Conservation (phyloP, 2,113 vertebrate species). For the Nothocercus nigrocapillus region DNA sequence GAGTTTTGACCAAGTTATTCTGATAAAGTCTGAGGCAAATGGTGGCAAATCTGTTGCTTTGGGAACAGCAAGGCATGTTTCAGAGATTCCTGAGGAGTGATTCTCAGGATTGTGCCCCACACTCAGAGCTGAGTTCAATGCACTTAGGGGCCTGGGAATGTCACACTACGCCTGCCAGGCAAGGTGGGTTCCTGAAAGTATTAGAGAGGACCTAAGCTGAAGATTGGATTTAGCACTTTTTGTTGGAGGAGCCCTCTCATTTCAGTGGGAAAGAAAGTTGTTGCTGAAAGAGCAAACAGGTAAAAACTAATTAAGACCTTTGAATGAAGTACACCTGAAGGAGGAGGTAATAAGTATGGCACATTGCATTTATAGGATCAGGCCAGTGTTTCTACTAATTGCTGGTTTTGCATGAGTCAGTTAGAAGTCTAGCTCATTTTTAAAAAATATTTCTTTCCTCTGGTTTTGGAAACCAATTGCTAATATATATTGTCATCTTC, state of each 20-base stretch:
- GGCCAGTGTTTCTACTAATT: background rate
- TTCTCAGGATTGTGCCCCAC: constrained; percentile 48
- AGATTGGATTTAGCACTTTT: constrained; percentile 15
- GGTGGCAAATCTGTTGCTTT: constrained; percentile 31
- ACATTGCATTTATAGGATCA: background rate
- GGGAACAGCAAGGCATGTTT: constrained; percentile 47
- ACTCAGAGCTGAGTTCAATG: constrained; percentile 58
- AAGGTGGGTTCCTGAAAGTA: constrained; percentile 45
- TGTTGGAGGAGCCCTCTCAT: background rate
- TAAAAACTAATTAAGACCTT: constrained; percentile 54
- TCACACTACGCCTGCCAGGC: constrained; percentile 12
- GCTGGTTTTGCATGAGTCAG: background rate
- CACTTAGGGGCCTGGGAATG: constrained; percentile 45
- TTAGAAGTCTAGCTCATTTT: background rate
- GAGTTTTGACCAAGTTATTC: constrained; percentile 42
- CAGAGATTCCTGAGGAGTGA: constrained; percentile 54
- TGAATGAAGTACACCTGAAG: constrained; percentile 19
- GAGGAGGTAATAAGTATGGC: background rate
- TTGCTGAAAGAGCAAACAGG: constrained; percentile 29
- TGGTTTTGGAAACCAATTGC: background rate
- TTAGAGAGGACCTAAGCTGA: constrained; percentile 22
- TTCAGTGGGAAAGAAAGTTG: constrained; percentile 9
- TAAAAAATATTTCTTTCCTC: background rate
- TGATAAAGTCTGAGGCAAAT: constrained; percentile 55
- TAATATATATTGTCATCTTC: background rate